phyloP scores from a whole-genome alignment of 37 sponge, comb jelly and placozoan genomes.

The Aphrocallistes beatrix region DNA sequence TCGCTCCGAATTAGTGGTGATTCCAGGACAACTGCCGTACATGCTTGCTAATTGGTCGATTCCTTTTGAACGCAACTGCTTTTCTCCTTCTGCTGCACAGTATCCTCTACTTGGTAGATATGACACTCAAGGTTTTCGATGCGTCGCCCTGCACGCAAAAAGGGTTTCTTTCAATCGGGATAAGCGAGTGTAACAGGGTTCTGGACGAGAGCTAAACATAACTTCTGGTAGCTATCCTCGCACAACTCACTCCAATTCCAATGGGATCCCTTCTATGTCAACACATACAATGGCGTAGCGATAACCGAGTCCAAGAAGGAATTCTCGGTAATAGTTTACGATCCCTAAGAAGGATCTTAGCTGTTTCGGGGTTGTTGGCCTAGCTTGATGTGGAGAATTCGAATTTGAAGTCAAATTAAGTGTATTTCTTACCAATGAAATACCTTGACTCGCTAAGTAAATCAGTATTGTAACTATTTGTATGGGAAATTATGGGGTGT shows the following conservation, averaged over 20 bases:
- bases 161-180: not conserved
- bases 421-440: no score
- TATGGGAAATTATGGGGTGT: no score
- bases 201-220: not conserved
- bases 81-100: not conserved
- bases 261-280: not conserved
- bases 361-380: not conserved
- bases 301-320: not conserved
- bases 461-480: no score
- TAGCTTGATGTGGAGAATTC: no score
- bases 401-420: no score
- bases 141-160: not conserved
- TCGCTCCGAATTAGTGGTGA: not conserved
- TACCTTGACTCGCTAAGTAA: no score
- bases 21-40: not conserved
- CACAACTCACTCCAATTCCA: not conserved
- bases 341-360: not conserved
- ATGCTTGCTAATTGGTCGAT: not conserved
- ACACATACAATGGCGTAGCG: not conserved
- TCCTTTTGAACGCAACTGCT: not conserved
- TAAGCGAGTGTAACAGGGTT: not conserved
- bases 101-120: not conserved
- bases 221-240: not conserved
- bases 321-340: not conserved
- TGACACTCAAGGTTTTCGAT: not conserved